Conservation (phyloP, 2,113 vertebrate genomes). For the Oophaga pumilio region DNA sequence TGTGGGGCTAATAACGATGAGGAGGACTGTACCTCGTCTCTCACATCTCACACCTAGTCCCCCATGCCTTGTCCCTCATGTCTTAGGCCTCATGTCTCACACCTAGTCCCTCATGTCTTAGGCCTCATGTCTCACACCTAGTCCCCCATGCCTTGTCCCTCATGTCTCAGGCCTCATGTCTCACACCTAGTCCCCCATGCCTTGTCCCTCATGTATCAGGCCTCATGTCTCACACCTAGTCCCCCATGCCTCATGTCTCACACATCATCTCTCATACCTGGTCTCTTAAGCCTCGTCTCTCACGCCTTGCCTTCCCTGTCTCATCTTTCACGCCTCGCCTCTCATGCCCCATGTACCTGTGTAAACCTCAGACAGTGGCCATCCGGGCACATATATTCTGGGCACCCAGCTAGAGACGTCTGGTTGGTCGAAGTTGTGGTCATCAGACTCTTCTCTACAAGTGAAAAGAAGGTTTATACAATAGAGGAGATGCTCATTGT, state of each 20-base stretch:
- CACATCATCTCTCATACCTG: neutral
- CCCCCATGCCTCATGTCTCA: neutral
- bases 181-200: neutral
- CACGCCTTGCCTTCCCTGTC: neutral
- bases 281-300: too few species aligned
- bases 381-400: slow-evolving; percentile 78
- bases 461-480: neutral
- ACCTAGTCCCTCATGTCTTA: too few species aligned
- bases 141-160: too few species aligned
- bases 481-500: neutral
- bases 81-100: too few species aligned
- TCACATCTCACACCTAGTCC: too few species aligned
- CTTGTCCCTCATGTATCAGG: too few species aligned
- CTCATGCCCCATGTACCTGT: slow-evolving; percentile 63
- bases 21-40: too few species aligned
- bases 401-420: slow-evolving; percentile 64
- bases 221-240: neutral
- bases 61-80: too few species aligned
- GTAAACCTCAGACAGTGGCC: slow-evolving; percentile 79
- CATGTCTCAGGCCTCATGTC: neutral
- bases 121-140: too few species aligned
- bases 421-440: slow-evolving; percentile 53
- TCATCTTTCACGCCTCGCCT: neutral
- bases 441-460: slow-evolving; percentile 50
- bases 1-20: too few species aligned